A percentile compares a stretch with the other conserved stretches of the same genome.
Evolutionary conservation across 2,113 vertebrate genomes (phyloP).

Genomic region (Progne subis): DNA sequence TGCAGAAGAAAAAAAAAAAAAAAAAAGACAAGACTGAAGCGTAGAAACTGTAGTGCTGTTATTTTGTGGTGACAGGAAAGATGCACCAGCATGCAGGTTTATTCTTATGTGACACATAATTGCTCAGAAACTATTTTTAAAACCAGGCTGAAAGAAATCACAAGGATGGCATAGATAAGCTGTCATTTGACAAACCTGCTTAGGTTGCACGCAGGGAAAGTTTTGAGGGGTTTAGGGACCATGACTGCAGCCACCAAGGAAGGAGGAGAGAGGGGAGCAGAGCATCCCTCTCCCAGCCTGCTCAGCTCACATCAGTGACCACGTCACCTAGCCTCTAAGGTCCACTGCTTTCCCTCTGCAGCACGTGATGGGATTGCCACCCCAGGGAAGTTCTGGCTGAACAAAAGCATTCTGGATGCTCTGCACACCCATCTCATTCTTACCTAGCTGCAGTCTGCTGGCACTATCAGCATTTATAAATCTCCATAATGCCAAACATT

Average conservation of each 20-base stretch:
- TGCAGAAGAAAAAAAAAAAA: background rate
- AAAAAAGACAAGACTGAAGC: background rate
- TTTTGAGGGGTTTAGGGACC: background rate
- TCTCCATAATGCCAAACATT: background rate
- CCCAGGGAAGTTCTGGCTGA: background rate
- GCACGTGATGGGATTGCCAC: background rate
- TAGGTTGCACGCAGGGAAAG: background rate
- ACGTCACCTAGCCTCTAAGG: background rate
- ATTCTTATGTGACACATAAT: conserved; percentile 29
- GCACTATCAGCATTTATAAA: background rate
- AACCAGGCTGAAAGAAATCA: background rate
- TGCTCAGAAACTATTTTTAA: conserved; percentile 40
- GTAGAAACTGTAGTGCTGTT: background rate
- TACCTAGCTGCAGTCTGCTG: background rate
- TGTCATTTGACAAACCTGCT: background rate
- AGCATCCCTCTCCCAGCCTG: fast-evolving
- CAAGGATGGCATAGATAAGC: background rate
- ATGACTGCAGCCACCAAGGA: background rate
- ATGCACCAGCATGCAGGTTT: conserved; percentile 24
- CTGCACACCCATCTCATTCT: background rate
- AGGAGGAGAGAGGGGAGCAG: background rate
- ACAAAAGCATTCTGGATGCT: background rate
- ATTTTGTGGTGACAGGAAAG: conserved; percentile 20
- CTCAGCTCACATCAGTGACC: background rate
- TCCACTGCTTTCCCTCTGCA: background rate